Evolutionary conservation across 2,113 vertebrate genomes (phyloP).

Genomic region (Alexandromys fortis): DNA sequence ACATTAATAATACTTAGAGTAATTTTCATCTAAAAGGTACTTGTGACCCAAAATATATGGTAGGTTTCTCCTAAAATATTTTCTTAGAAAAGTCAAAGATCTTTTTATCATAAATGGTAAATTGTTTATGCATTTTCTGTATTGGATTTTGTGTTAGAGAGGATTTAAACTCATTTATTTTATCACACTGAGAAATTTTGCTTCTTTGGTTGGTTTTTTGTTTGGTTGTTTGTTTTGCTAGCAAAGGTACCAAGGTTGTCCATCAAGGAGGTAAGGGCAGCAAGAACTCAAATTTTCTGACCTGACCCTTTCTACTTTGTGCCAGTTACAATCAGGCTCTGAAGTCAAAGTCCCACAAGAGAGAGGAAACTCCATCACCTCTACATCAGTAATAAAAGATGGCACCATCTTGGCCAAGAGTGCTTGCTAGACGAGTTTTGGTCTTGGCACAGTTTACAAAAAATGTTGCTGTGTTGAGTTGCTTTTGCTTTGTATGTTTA

Average conservation of each 20-base stretch:
- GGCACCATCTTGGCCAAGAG: not conserved
- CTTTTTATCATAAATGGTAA: not conserved
- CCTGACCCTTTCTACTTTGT: not conserved
- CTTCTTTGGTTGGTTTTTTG: not conserved
- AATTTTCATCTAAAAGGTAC: slow-evolving; percentile 1
- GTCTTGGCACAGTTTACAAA: not conserved
- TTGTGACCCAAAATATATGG: not conserved
- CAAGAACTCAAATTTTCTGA: not conserved
- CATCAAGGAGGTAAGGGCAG: not conserved
- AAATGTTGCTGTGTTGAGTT: not conserved
- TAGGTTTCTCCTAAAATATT: not conserved
- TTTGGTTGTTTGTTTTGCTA: not conserved
- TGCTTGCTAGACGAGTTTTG: not conserved
- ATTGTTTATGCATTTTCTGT: not conserved
- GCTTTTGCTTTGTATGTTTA: not conserved
- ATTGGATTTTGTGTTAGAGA: not conserved
- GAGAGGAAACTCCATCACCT: not conserved
- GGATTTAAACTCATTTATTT: not conserved
- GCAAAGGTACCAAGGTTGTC: not conserved
- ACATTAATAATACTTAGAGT: not conserved
- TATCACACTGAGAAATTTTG: not conserved
- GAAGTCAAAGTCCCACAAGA: not conserved
- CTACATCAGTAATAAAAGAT: not conserved
- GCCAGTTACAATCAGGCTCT: not conserved
- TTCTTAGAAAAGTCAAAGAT: slow-evolving; percentile 3